Evolutionary conservation across 2,113 vertebrate species (phyloP).

Genomic region (Catagonus wagneri): DNA sequence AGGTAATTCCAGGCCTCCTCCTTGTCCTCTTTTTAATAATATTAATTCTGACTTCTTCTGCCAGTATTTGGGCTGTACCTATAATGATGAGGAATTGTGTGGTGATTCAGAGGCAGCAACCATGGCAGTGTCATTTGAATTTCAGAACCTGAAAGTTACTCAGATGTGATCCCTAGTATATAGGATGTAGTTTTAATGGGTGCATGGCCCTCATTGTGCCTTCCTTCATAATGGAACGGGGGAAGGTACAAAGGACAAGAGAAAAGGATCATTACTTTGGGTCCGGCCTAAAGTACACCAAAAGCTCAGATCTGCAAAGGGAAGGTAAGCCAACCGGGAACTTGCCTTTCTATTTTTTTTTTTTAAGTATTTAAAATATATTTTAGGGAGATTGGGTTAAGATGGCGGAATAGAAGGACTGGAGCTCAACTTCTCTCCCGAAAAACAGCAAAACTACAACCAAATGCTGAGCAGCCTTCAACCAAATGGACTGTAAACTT

Average conservation of each 20-base stretch:
- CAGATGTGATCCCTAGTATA: background rate
- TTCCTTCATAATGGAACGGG: background rate
- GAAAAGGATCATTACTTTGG: background rate
- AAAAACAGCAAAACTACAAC: too few relatives aligned
- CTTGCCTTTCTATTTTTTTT: background rate
- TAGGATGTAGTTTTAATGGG: background rate
- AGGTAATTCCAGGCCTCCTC: background rate
- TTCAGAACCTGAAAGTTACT: background rate
- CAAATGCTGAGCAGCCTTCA: too few relatives aligned
- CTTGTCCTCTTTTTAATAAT: conserved; percentile 14
- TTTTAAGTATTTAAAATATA: background rate
- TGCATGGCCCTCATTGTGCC: background rate
- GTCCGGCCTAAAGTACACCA: background rate
- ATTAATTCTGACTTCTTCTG: conserved; percentile 67
- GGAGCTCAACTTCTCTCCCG: too few relatives aligned
- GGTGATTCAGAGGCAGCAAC: background rate
- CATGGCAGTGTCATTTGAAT: background rate
- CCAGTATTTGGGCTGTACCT: background rate
- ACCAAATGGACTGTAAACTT: too few relatives aligned
- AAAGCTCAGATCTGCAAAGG: background rate
- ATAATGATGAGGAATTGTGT: conserved; percentile 15
- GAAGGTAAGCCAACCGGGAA: background rate
- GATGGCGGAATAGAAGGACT: too few relatives aligned
- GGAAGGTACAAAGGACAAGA: background rate
- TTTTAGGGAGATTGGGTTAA: too few relatives aligned